Conservation (phyloP, 1,140 invertebrate species). For the Triops cancriformis region DNA sequence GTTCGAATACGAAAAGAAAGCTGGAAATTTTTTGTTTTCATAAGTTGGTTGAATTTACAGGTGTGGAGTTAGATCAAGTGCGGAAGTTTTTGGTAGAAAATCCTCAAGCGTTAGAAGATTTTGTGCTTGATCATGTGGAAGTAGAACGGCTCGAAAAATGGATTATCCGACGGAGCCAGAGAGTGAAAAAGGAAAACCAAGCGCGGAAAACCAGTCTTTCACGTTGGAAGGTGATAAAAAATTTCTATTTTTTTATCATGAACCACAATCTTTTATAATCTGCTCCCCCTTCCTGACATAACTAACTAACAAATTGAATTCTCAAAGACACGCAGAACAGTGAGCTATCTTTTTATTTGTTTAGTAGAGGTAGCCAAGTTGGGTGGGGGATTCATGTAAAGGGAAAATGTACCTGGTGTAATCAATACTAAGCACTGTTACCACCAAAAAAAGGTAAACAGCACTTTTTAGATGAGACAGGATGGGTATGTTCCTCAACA, state of each 20-base stretch:
- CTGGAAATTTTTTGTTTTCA: background rate
- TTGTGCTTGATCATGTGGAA: slow-evolving; percentile 47
- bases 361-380: no score
- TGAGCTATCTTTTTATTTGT: no score
- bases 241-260: background rate
- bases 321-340: no score
- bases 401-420: no score
- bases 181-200: slow-evolving; percentile 36
- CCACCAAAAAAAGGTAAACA: no score
- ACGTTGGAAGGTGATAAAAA: slow-evolving; percentile 45
- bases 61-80: slow-evolving; percentile 38
- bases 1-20: background rate
- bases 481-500: no score
- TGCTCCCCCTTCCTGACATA: background rate
- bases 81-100: slow-evolving; percentile 43
- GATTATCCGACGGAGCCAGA: slow-evolving; percentile 48
- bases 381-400: no score
- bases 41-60: slow-evolving; percentile 17
- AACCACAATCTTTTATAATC: background rate
- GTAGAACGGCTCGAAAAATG: slow-evolving; percentile 50
- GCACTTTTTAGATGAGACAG: no score
- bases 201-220: slow-evolving; percentile 45
- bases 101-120: slow-evolving; percentile 49
- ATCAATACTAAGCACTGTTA: no score
- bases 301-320: background rate